Percentiles rank a stretch among this genome's conserved stretches.
Conservation (phyloP, 1,140 invertebrate species). For the Lepidurus packardi region DNA sequence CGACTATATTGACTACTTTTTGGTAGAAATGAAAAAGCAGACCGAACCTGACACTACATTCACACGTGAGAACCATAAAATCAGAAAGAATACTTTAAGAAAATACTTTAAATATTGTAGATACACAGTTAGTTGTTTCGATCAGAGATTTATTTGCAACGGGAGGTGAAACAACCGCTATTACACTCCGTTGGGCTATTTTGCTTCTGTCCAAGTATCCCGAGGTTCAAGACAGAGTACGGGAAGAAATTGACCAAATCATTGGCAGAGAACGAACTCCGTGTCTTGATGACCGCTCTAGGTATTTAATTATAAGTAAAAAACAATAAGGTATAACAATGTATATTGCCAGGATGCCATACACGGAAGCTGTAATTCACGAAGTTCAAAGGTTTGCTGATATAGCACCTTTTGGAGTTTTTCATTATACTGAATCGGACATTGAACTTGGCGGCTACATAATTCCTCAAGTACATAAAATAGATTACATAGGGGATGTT, state of each 20-base stretch:
- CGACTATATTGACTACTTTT: conserved; percentile 80
- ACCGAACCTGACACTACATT: conserved; percentile 31
- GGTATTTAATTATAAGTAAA: background rate
- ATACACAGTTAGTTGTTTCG: conserved; percentile 13
- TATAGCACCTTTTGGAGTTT: conserved; percentile 20
- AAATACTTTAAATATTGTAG: background rate
- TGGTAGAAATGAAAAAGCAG: conserved; percentile 49
- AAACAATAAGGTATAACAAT: background rate
- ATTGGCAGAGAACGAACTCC: conserved; percentile 39
- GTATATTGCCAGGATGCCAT: conserved; percentile 25
- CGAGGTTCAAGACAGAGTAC: conserved; percentile 41
- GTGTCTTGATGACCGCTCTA: conserved; percentile 36
- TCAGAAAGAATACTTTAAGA: too few species aligned
- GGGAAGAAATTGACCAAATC: conserved; percentile 42
- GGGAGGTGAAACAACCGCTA: conserved; percentile 42
- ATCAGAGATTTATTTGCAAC: conserved; percentile 25
- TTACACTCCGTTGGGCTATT: conserved; percentile 43
- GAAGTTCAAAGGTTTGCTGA: conserved; percentile 28
- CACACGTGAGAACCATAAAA: conserved; percentile 17
- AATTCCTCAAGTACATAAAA: too few species aligned
- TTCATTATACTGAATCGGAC: background rate
- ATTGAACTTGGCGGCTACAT: background rate
- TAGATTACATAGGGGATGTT: too few species aligned
- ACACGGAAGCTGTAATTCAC: conserved; percentile 26
- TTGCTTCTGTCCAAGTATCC: conserved; percentile 41